Evolutionary conservation across 2,888 invertebrate species (phyloP).

Genomic region (Drosophila gaucha): DNA sequence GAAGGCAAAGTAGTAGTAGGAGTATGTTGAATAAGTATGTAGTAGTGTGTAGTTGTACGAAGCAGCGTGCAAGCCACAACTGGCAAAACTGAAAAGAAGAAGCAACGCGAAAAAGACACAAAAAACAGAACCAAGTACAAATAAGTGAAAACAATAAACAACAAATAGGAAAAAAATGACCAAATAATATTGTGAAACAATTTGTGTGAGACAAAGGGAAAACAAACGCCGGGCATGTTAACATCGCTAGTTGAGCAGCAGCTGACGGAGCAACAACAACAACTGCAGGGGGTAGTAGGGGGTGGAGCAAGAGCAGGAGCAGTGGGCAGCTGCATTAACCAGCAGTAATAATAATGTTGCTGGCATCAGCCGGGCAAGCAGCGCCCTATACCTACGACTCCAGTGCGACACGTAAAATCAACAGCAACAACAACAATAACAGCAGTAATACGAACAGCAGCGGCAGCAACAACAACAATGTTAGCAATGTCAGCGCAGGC

Average conservation of each 20-base stretch:
- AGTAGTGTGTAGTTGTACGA: conserved; percentile 72
- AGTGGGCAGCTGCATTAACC: conserved; percentile 31
- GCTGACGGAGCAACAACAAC: conserved; percentile 54
- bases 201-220: conserved; percentile 4
- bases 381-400: conserved; percentile 64
- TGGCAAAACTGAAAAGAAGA: conserved; percentile 37
- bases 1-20: conserved; percentile 56
- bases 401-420: conserved; percentile 47
- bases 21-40: conserved; percentile 64
- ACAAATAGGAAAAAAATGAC: conserved; percentile 18
- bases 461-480: conserved; percentile 33
- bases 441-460: conserved; percentile 45
- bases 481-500: conserved; percentile 30
- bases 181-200: conserved; percentile 16
- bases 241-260: conserved; percentile 37
- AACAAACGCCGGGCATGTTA: conserved; percentile 64
- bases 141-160: conserved; percentile 19
- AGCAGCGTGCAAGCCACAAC: conserved; percentile 60
- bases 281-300: conserved; percentile 3
- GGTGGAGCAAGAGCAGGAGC: conserved; percentile 11
- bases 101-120: conserved; percentile 45
- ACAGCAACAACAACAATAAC: conserved; percentile 47
- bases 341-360: conserved; percentile 62
- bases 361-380: conserved; percentile 69
- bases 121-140: conserved; percentile 25